phyloP scores from a whole-genome alignment of 2,888 invertebrate species.

The Agriopis aurantiaria region DNA sequence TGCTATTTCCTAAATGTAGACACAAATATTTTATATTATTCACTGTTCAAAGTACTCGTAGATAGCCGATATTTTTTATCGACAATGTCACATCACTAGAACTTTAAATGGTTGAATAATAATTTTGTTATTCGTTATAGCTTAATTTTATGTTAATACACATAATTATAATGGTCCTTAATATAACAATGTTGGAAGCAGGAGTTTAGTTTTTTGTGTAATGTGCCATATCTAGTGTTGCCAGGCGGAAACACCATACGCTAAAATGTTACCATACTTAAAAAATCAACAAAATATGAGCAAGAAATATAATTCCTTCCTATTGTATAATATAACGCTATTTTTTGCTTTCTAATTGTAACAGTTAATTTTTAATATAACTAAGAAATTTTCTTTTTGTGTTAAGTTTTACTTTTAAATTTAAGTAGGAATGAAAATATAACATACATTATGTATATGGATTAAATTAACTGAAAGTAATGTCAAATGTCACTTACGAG shows the following conservation, averaged over 20 bases:
- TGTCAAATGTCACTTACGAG: conserved; percentile 3
- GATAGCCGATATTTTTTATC: conserved; percentile 34
- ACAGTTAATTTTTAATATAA: conserved; percentile 76
- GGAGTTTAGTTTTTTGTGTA: conserved; percentile 62
- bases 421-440: conserved; percentile 78
- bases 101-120: conserved; percentile 44
- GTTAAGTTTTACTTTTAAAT: conserved; percentile 72
- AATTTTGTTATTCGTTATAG: conserved; percentile 55
- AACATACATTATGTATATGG: conserved; percentile 44
- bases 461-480: conserved; percentile 32
- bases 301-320: conserved; percentile 69
- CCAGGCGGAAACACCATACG: conserved; percentile 80
- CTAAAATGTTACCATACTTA: conserved; percentile 80
- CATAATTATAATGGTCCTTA: conserved; percentile 70
- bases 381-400: conserved; percentile 68
- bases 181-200: conserved; percentile 76
- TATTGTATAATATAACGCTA: conserved; percentile 77
- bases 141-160: conserved; percentile 58
- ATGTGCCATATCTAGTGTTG: conserved; percentile 84
- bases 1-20: conserved; percentile 34
- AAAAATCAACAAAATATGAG: conserved; percentile 56
- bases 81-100: conserved; percentile 43
- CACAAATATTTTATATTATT: conserved; percentile 35
- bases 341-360: conserved; percentile 79
- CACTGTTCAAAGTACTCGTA: conserved; percentile 19